Base-by-base conservation (phyloP, 2,888 invertebrate genomes). In the Ornithoptera alexandrae region DNA sequence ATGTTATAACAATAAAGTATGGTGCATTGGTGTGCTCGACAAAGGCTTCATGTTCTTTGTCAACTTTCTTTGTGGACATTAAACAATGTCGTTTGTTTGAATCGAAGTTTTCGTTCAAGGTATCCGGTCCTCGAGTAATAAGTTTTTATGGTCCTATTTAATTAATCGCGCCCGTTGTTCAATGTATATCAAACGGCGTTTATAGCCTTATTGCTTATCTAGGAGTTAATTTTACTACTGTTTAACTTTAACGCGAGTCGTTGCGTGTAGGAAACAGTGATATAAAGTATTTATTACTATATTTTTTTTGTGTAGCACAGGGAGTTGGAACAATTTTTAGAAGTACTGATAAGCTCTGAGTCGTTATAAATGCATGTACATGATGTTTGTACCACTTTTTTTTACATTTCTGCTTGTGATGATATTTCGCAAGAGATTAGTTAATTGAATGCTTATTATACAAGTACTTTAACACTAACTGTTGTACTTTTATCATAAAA, bases 1-100 rank as follows among this genome's bases (percentile, higher is more conserved):
- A 89, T 88, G 84, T 82, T 86, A 89, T 87, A 85, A 85, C 88
- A 88, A 88, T 88, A 89, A 74, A 74, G 74, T 74, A 88, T 85
- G 85, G 87, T 79, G 85, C 83, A 87, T 85, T 87, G 84, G 83
- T 81, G 78, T 76, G 76, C 76, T 70, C 6, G 30, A 67, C 69
- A 70, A 70, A 66, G 67, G 15, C 63, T 36, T 50, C 66, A 56
- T 65, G 30, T 68, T 63, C 62, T 67, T 70, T 70, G 70, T 70
- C 66, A 67, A 70, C 66, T 70, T 67, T 63, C 70, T 67, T 70
- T 70, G 63, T 59, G 59, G 36, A 24, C 30, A 62, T 50, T 62
- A 62, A 62, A 66, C 70, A 70, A 67, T 70, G 39, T 70, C 62
- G 20, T 57, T 57, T 8, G 57, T 57, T 57, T 57, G 57, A 57